phyloP scores from a whole-genome alignment of 2,797 vertebrate genomes.

The Anas flavirostris region DNA sequence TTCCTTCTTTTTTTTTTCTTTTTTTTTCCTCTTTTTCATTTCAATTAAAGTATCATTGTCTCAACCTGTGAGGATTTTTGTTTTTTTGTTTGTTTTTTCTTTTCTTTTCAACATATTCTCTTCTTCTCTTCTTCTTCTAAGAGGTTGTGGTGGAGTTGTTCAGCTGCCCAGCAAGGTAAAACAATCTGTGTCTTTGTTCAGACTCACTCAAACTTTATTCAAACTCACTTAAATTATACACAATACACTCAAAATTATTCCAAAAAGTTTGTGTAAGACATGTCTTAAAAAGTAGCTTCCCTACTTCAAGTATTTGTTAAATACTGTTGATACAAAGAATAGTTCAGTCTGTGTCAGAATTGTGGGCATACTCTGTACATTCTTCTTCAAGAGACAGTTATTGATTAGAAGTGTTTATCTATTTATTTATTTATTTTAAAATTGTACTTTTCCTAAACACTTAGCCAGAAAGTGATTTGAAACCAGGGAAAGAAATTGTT shows the following conservation, averaged over 20 bases:
- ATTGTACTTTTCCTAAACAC: neutral
- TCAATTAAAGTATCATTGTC: no score
- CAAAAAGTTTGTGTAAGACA: neutral
- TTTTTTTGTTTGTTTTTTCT: no score
- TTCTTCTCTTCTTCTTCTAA: no score
- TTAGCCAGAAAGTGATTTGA: neutral
- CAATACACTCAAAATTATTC: neutral
- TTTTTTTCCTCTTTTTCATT: no score
- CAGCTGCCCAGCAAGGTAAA: no score
- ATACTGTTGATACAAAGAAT: neutral
- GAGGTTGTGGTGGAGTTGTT: no score
- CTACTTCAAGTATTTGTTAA: neutral
- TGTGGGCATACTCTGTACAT: neutral
- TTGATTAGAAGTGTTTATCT: neutral
- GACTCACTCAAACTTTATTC: neutral
- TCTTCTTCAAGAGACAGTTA: neutral
- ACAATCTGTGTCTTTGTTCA: neutral
- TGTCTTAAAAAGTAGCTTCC: neutral
- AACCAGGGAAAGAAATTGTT: neutral
- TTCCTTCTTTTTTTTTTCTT: no score
- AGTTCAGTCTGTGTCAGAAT: neutral
- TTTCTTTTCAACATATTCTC: no score
- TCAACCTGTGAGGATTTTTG: no score
- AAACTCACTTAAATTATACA: neutral
- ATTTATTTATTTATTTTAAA: neutral